Conservation (phyloP, 1,140 invertebrate genomes). For the Ooceraea biroi region DNA sequence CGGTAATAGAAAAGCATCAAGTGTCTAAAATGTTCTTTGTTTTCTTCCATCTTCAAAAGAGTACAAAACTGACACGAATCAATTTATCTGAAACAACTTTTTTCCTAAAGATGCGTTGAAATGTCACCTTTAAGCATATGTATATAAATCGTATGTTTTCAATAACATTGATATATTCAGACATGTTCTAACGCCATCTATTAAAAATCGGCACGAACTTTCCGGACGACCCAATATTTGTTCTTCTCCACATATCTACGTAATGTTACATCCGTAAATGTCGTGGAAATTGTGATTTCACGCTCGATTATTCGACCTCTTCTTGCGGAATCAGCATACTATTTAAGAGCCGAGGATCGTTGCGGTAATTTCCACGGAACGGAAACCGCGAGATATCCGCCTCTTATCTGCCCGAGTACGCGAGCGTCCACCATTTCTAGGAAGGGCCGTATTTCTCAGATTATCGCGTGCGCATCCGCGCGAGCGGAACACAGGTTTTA, state of each 20-base stretch:
- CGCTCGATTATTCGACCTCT: slow-evolving; percentile 4
- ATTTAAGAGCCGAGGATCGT: slow-evolving; percentile 20
- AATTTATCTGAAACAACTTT: no score
- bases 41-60: no score
- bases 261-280: background rate
- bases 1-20: no score
- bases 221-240: no score
- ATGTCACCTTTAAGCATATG: no score
- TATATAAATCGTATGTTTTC: no score
- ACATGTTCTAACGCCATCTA: no score
- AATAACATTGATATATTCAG: no score
- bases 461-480: slow-evolving; percentile 70
- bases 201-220: no score
- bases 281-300: background rate
- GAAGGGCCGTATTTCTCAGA: slow-evolving; percentile 65
- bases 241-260: background rate
- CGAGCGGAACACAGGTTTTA: slow-evolving; percentile 72
- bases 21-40: no score
- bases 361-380: slow-evolving; percentile 47
- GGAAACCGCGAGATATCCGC: slow-evolving; percentile 66
- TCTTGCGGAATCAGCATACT: background rate
- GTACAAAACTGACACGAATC: no score
- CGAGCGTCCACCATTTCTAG: slow-evolving; percentile 46
- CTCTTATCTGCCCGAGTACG: slow-evolving; percentile 5
- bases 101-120: no score